These are phyloP conservation scores for Trachythela sp. DNA, from an alignment of 64 coral and sea anemone genomes.

Conservation along the genomic window DNA sequence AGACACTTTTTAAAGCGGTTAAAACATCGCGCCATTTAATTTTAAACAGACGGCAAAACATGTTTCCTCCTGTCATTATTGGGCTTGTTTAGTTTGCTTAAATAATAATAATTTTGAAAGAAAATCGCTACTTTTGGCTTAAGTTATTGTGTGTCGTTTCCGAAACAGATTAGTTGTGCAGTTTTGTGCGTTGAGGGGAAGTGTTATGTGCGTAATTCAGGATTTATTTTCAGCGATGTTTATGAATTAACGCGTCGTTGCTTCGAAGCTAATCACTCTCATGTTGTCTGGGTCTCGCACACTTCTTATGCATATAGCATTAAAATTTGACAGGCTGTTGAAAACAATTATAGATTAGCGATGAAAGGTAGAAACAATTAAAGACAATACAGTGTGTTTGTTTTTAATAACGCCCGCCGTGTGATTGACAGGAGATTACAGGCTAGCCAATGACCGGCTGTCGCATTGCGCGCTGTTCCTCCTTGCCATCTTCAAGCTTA, in stretches of 20 bases:
- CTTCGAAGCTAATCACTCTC: not conserved
- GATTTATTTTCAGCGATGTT: not conserved
- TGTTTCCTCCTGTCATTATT: not conserved
- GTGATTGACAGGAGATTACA: not conserved
- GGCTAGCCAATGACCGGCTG: not conserved
- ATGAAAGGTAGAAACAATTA: conserved; percentile 30
- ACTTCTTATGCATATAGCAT: not conserved
- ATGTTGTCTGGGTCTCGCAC: not conserved
- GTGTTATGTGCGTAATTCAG: not conserved
- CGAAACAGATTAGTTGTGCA: not conserved
- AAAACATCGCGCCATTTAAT: not conserved
- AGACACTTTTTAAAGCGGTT: no score
- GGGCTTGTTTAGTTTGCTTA: not conserved
- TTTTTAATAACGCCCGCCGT: conserved; percentile 9
- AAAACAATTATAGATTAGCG: conserved; percentile 30
- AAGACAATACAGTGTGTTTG: conserved; percentile 17
- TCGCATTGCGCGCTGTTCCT: not conserved
- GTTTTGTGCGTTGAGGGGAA: not conserved
- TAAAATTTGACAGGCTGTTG: conserved; percentile 11
- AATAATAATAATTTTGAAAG: not conserved
- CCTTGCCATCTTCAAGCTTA: not conserved
- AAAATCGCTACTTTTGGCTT: not conserved
- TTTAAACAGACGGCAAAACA: not conserved
- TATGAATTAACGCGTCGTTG: not conserved
- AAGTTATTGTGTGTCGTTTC: not conserved